These are phyloP conservation scores for Sandelia bainsii DNA, from an alignment of 2,797 vertebrate species.

Conservation along the genomic window DNA sequence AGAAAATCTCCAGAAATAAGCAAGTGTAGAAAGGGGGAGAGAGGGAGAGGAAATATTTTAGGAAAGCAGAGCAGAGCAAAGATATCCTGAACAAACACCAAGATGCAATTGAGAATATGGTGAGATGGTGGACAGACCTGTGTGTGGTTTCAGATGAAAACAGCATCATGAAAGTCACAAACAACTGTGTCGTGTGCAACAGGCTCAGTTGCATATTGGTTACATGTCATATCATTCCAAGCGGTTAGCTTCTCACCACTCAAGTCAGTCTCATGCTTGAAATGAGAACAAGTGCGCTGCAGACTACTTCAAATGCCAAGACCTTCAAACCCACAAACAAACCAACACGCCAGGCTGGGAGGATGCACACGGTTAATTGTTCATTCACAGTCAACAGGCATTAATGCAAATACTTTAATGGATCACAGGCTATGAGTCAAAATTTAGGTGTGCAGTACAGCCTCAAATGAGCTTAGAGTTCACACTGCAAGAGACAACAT, in stretches of 20 bases:
- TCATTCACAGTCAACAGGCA: constrained; percentile 59
- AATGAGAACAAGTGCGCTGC: constrained; percentile 60
- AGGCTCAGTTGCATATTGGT: constrained; percentile 72
- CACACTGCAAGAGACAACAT: background rate
- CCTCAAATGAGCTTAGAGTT: constrained; percentile 28
- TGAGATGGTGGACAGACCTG: constrained; percentile 83
- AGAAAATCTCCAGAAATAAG: constrained; percentile 77
- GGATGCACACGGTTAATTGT: constrained; percentile 51
- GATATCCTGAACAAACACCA: constrained; percentile 86
- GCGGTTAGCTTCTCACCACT: constrained; percentile 53
- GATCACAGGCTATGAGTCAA: constrained; percentile 26
- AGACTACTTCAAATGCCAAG: constrained; percentile 47
- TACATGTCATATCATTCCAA: constrained; percentile 68
- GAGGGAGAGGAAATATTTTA: constrained; percentile 88
- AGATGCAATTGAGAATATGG: constrained; percentile 86
- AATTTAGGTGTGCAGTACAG: background rate
- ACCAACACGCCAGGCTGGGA: constrained; percentile 45
- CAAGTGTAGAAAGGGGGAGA: constrained; percentile 79
- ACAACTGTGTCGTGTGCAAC: constrained; percentile 62
- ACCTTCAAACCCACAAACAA: constrained; percentile 47
- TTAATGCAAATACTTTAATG: constrained; percentile 35
- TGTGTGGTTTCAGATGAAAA: constrained; percentile 66
- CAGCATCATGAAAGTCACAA: constrained; percentile 65
- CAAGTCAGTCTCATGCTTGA: constrained; percentile 74
- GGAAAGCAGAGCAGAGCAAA: constrained; percentile 92